Percentiles rank a stretch among this genome's conserved stretches.
These are phyloP conservation scores for Steinernema scapterisci DNA, from an alignment of 2,888 invertebrate species.

Conservation along the genomic window DNA sequence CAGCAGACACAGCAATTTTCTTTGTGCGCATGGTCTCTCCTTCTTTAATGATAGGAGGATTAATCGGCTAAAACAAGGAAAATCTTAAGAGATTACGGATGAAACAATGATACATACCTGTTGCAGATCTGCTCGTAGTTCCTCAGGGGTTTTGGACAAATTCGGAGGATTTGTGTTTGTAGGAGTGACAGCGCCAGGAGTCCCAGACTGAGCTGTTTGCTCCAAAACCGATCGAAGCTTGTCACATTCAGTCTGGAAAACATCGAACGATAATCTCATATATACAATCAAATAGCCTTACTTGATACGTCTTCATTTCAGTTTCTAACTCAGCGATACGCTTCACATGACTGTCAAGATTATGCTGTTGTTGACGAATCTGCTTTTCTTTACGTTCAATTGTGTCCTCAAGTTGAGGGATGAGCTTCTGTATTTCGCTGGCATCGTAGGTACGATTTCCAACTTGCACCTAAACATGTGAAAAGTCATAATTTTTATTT, in stretches of 20 bases:
- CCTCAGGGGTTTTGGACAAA: constrained; percentile 45
- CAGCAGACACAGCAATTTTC: constrained; percentile 71
- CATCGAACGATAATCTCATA: too few species aligned
- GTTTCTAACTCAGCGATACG: constrained; percentile 68
- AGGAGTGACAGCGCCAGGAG: constrained; percentile 42
- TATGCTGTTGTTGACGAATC: constrained; percentile 60
- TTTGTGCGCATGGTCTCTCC: constrained; percentile 62
- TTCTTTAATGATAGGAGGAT: neutral
- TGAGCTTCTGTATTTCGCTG: constrained; percentile 64
- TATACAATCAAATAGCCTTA: constrained; percentile 34
- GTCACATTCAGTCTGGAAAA: constrained; percentile 68
- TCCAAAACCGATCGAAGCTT: constrained; percentile 71
- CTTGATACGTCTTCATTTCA: constrained; percentile 68
- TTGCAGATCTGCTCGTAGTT: constrained; percentile 68
- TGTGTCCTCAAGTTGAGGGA: constrained; percentile 61
- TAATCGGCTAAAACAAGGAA: neutral
- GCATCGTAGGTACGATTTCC: constrained; percentile 64
- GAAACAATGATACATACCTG: constrained; percentile 43
- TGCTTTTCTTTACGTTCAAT: constrained; percentile 58
- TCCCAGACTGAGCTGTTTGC: constrained; percentile 68
- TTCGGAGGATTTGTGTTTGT: constrained; percentile 32
- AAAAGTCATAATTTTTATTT: neutral
- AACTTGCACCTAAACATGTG: constrained; percentile 54
- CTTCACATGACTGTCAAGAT: constrained; percentile 67
- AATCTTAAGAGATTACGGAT: neutral